A percentile compares a stretch with the other conserved stretches of the same genome.
phyloP scores from a whole-genome alignment of 2,113 vertebrate species.

The Oxygymnocypris stewartii region DNA sequence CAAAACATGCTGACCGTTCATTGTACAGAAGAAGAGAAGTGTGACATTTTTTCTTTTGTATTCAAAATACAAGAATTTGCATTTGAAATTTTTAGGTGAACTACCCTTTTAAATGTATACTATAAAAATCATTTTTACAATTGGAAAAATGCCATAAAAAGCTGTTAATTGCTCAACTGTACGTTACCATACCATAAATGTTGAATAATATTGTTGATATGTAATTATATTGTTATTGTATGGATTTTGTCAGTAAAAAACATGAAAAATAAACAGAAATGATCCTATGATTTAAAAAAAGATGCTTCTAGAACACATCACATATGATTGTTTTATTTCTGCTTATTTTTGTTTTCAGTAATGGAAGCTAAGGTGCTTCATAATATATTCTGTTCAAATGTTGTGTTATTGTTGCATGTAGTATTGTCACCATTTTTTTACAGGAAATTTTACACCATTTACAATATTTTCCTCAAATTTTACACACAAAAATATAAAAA shows the following conservation, averaged over 20 bases:
- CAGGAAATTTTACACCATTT: background rate
- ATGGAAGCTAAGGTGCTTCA: background rate
- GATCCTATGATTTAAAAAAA: background rate
- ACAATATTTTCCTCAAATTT: background rate
- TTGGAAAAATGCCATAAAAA: background rate
- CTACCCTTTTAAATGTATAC: background rate
- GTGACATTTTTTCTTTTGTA: background rate
- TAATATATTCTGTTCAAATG: background rate
- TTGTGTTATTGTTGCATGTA: background rate
- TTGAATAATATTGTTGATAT: background rate
- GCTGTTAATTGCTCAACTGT: background rate
- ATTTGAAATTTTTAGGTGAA: background rate
- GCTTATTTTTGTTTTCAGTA: background rate
- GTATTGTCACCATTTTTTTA: background rate
- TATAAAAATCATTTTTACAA: background rate
- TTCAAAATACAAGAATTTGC: background rate
- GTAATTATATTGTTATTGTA: background rate
- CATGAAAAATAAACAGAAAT: background rate
- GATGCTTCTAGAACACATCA: background rate
- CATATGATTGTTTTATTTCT: background rate
- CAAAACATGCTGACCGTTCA: background rate
- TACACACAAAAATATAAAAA: background rate
- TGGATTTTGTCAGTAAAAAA: background rate
- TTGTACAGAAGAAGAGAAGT: background rate
- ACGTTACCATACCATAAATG: background rate